Conservation (phyloP, 2,113 vertebrate genomes). For the Uropsilus gracilis region DNA sequence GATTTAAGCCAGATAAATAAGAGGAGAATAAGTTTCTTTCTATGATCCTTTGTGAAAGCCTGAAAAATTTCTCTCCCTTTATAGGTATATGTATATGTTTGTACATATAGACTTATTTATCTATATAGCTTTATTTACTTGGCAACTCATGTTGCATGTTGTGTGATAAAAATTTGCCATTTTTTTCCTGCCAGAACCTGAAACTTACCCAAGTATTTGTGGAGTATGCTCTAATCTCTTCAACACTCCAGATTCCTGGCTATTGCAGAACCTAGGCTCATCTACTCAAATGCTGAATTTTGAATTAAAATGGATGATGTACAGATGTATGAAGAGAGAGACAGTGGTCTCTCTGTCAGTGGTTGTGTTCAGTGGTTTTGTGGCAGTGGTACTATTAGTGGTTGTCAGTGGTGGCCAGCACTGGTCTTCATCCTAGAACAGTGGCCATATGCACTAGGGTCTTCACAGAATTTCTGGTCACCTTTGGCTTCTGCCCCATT, state of each 20-base stretch:
- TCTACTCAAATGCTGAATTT: neutral
- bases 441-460: neutral
- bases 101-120: neutral
- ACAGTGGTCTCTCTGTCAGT: no score
- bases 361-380: neutral
- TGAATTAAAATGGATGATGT: neutral
- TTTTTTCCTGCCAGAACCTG: neutral
- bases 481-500: neutral
- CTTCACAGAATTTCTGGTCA: neutral
- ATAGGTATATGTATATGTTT: neutral
- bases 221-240: neutral
- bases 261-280: neutral
- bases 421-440: neutral
- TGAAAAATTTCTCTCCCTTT: neutral
- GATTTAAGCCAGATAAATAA: slow-evolving; percentile 9
- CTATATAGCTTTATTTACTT: neutral
- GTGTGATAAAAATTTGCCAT: neutral
- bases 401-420: neutral
- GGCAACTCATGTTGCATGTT: neutral
- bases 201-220: neutral
- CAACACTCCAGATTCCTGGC: neutral
- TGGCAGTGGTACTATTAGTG: no score
- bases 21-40: neutral
- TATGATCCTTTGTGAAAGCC: neutral
- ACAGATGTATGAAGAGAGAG: neutral